These are phyloP conservation scores for Myathropa florea DNA, from an alignment of 2,888 invertebrate species.

Conservation along the genomic window DNA sequence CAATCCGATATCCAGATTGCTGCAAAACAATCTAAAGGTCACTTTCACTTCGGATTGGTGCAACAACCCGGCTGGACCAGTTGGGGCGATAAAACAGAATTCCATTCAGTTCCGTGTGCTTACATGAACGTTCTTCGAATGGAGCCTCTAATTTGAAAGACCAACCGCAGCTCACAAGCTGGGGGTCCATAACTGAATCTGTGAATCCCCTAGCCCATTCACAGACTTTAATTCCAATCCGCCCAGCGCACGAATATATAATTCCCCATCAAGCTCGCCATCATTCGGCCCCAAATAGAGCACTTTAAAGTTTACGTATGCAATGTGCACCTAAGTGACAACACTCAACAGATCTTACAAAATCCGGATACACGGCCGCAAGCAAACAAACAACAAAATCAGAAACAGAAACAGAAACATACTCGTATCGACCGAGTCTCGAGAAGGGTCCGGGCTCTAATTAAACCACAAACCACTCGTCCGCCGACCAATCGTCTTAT, in stretches of 20 bases:
- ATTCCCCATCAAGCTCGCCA: neutral
- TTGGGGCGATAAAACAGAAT: no score
- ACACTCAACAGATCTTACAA: slow-evolving; percentile 14
- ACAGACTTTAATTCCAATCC: neutral
- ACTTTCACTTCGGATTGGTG: neutral
- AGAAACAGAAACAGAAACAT: neutral
- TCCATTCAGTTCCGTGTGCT: neutral
- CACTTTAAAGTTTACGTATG: neutral
- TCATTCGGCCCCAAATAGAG: neutral
- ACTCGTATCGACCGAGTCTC: neutral
- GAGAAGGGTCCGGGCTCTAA: slow-evolving; percentile 29
- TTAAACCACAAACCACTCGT: slow-evolving; percentile 13
- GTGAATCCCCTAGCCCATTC: neutral
- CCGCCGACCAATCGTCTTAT: slow-evolving; percentile 23
- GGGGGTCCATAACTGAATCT: no score
- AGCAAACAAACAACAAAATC: neutral
- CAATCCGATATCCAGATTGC: neutral
- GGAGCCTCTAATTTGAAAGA: no score
- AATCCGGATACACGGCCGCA: slow-evolving; percentile 22
- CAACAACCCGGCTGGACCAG: neutral
- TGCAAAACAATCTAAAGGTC: neutral
- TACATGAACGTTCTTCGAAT: neutral
- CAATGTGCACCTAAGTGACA: neutral
- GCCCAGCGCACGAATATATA: neutral
- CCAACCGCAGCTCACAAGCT: no score